These are phyloP conservation scores for Cuculus canorus DNA, from an alignment of 2,797 vertebrate genomes.

Conservation along the genomic window DNA sequence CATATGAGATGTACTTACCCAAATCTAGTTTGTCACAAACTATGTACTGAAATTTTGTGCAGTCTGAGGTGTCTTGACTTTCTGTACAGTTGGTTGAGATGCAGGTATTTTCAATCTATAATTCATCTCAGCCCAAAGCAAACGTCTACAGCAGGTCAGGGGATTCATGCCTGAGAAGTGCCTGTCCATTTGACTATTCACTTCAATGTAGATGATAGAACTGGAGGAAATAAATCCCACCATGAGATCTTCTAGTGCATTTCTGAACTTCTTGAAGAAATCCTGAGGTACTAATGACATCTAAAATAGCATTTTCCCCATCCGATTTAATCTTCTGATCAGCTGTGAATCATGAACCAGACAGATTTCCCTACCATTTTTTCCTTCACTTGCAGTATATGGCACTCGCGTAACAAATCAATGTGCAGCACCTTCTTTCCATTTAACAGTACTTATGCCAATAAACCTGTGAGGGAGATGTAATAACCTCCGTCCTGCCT, in stretches of 20 bases:
- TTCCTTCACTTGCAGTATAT: not conserved
- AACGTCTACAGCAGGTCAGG: not conserved
- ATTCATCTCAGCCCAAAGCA: not conserved
- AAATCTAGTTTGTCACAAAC: not conserved
- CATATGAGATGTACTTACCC: not conserved
- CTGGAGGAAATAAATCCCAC: not conserved
- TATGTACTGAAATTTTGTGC: not conserved
- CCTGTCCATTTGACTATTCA: not conserved
- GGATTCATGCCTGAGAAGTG: not conserved
- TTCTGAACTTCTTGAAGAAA: not conserved
- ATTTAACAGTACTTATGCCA: not conserved
- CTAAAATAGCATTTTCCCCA: not conserved
- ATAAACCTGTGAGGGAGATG: not conserved
- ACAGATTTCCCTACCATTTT: not conserved
- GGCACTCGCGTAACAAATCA: not conserved
- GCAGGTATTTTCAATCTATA: not conserved
- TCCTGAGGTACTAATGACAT: not conserved
- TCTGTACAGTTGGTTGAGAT: not conserved
- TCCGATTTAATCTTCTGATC: not conserved
- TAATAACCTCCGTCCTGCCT: not conserved
- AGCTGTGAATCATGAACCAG: not conserved
- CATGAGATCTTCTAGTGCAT: not conserved
- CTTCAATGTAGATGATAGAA: not conserved
- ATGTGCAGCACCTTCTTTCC: not conserved
- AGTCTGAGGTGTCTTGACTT: not conserved